A percentile compares a stretch with the other conserved stretches of the same genome.
These are phyloP conservation scores for Eptesicus fuscus DNA, from an alignment of 2,113 vertebrate species.

Conservation along the genomic window DNA sequence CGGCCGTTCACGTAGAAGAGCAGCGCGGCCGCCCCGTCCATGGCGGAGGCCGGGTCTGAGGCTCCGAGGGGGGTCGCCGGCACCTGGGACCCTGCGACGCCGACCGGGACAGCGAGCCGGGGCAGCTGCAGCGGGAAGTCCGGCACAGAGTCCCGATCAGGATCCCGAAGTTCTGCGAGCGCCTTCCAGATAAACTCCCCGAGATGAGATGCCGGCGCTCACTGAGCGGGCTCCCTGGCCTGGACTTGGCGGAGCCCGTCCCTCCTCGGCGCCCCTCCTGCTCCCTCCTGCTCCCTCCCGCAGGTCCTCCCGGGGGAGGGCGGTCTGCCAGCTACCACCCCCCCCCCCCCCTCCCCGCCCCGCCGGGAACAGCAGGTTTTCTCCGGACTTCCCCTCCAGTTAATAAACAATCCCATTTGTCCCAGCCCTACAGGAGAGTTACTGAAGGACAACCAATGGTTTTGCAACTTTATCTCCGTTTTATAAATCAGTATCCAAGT, in stretches of 20 bases:
- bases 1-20: slow-evolving; percentile 70
- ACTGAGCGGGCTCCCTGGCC: background rate
- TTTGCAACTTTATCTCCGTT: background rate
- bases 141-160: background rate
- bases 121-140: background rate
- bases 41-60: background rate
- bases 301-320: too few relatives aligned
- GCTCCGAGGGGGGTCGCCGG: background rate
- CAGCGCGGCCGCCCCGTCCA: background rate
- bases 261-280: too few relatives aligned
- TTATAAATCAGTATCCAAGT: background rate
- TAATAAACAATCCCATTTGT: too few relatives aligned
- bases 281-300: background rate
- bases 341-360: too few relatives aligned
- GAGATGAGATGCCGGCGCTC: background rate
- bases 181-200: background rate
- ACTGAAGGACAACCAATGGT: too few relatives aligned
- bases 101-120: background rate
- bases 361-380: background rate
- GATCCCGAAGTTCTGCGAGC: background rate
- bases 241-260: too few relatives aligned
- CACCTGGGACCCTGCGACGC: background rate
- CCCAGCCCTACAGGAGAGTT: background rate
- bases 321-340: background rate
- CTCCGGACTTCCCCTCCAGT: too few relatives aligned